Percentiles rank a stretch among this genome's conserved stretches.
Conservation (phyloP, 2,113 vertebrate genomes). For the Thinocorus orbignyianus region DNA sequence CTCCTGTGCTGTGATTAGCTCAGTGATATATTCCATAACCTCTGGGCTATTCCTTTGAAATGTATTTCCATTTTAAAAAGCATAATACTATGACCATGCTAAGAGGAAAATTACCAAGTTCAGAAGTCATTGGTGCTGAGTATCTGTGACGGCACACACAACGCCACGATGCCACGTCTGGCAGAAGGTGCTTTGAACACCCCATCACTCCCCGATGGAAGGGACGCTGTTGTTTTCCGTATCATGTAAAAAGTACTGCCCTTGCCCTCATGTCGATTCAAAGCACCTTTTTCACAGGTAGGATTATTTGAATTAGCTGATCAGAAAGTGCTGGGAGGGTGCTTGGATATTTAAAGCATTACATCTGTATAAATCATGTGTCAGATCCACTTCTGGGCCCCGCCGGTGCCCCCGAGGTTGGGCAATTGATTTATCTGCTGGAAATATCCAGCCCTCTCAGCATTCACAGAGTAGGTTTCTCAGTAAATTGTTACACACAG, state of each 20-base stretch:
- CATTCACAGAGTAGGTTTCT: neutral
- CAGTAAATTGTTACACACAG: neutral
- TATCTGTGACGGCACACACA: neutral
- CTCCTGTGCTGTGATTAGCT: slow-evolving; percentile 48
- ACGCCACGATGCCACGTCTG: neutral
- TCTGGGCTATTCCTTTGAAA: slow-evolving; percentile 62
- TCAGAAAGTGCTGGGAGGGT: slow-evolving; percentile 4
- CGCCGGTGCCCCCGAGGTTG: neutral
- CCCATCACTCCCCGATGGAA: neutral
- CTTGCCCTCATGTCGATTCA: neutral
- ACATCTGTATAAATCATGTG: slow-evolving; percentile 11
- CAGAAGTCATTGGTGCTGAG: slow-evolving; percentile 11
- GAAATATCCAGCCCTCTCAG: neutral
- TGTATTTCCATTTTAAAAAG: slow-evolving; percentile 49
- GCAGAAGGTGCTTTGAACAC: neutral
- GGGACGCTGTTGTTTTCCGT: neutral
- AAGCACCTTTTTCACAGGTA: neutral
- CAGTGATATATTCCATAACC: slow-evolving; percentile 54
- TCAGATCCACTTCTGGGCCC: neutral
- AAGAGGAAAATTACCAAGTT: slow-evolving; percentile 49
- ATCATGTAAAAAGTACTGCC: neutral
- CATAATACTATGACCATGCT: neutral
- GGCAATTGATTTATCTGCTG: neutral
- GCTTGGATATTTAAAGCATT: neutral
- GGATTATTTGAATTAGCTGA: slow-evolving; percentile 30